phyloP scores from a whole-genome alignment of 2,113 vertebrate species.

The Entosphenus tridentatus region DNA sequence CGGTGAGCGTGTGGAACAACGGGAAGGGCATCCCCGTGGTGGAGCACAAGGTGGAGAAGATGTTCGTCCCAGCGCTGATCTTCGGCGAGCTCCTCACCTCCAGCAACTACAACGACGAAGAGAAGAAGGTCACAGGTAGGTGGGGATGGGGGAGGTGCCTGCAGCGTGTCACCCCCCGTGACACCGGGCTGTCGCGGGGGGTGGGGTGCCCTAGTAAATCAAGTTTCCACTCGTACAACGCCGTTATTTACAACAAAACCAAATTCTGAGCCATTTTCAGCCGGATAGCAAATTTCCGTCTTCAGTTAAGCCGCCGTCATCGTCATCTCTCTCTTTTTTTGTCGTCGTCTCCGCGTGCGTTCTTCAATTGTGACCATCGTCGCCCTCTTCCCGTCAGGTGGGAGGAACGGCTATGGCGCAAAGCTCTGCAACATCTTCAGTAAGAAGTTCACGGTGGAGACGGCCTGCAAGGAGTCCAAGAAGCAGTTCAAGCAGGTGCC shows the following conservation, averaged over 20 bases:
- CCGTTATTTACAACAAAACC: not conserved
- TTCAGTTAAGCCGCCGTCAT: not conserved
- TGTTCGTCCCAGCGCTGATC: slow-evolving; percentile 91
- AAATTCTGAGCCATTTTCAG: not conserved
- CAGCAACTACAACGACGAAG: slow-evolving; percentile 78
- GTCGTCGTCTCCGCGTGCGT: not conserved
- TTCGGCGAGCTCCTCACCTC: slow-evolving; percentile 92
- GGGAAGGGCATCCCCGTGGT: slow-evolving; percentile 93
- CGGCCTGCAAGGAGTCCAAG: slow-evolving; percentile 58
- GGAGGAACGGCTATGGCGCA: slow-evolving; percentile 91
- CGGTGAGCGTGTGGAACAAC: slow-evolving; percentile 82
- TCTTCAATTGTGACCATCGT: too few species aligned
- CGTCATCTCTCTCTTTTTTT: not conserved
- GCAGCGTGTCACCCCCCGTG: too few species aligned
- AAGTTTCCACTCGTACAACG: too few species aligned
- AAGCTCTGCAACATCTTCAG: slow-evolving; percentile 98
- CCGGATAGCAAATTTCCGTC: too few species aligned
- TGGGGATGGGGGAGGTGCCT: slow-evolving; percentile 70
- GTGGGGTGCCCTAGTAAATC: too few species aligned
- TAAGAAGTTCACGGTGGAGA: slow-evolving; percentile 85
- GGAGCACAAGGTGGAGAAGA: slow-evolving; percentile 87
- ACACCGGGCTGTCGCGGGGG: too few species aligned
- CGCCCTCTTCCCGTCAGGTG: slow-evolving; percentile 27
- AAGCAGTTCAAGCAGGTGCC: slow-evolving; percentile 66
- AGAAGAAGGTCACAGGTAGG: slow-evolving; percentile 95